Base-by-base conservation (phyloP, 2,888 invertebrate species). In the Hirtodrosophila cameraria region DNA sequence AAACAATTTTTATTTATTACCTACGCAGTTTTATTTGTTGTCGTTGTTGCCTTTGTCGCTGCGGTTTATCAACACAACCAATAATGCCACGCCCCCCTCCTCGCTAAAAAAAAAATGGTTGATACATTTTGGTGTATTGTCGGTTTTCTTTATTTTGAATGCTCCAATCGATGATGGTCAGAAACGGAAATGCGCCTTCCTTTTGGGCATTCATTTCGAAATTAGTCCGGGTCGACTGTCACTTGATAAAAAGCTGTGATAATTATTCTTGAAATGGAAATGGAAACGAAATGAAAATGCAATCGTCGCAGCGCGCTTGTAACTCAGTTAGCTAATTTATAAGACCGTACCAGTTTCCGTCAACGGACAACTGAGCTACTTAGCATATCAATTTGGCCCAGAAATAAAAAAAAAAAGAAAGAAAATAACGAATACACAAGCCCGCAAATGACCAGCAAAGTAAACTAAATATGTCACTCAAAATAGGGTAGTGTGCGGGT, bases 1-100 rank as follows among this genome's bases (percentile, higher is more conserved):
- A 80, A 84, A 80, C 84, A 84, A 80, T 84, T 84, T 83, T 74
- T 76, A 69, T 79, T 79, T 79, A 79, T 83, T 80, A 68, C 81
- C 81, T 53, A 65, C 55, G 50, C 60, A 57, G n/a, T 67, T 78
- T 75, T 58, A 69, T 69, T 75, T 60, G 64, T 50, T 61, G 74
- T 59, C 69, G 50, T 55, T 65, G 50, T 55, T 52, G 50, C 60
- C 70, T 66, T 65, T 73, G 77, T 67, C 50, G 76, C 64, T 68
- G 60, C 64, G 66, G 68, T 54, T 66, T 68, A 55, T 75, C 71
- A 60, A 42, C 57, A 33, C 57, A 33, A 28, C 9, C n/a, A 13
- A n/a, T 16, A 27, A 15, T 5, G 63, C 31, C 69, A 69, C 71
- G 71, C 72, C 55, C 45, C 48, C 36, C 2, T 1, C 16, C 8